Percentiles rank a stretch among this genome's conserved stretches.
Evolutionary conservation across 2,113 vertebrate species (phyloP).

Genomic region (Neodon shergylaensis): DNA sequence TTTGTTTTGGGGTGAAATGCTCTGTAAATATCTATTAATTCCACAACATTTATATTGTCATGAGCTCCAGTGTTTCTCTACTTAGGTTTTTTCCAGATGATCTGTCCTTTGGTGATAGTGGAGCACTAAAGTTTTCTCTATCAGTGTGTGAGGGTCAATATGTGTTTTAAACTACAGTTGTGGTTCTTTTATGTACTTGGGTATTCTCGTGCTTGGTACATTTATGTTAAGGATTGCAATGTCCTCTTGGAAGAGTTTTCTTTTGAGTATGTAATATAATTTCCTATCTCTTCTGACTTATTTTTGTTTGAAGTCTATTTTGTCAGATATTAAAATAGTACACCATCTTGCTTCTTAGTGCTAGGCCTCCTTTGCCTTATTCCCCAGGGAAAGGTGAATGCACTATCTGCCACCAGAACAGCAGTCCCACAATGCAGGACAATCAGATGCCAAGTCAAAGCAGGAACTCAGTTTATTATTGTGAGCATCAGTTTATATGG

Average conservation of each 20-base stretch:
- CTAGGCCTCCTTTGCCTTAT: no score
- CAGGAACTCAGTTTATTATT: no score
- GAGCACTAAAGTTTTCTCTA: background rate
- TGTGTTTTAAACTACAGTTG: background rate
- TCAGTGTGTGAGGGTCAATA: background rate
- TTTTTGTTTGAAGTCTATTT: background rate
- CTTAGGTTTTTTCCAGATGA: background rate
- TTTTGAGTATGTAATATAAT: background rate
- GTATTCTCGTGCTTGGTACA: background rate
- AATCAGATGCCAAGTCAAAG: no score
- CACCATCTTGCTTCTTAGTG: no score
- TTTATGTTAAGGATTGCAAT: background rate
- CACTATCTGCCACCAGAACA: no score
- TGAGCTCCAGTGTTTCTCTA: background rate
- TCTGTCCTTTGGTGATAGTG: background rate
- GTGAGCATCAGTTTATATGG: no score
- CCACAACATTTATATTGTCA: background rate
- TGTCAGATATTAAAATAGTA: background rate
- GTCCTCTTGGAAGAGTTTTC: background rate
- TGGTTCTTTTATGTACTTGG: background rate
- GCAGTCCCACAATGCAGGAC: no score
- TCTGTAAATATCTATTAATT: background rate
- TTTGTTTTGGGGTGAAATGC: no score
- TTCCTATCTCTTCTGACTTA: background rate
- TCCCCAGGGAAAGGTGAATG: no score